These are phyloP conservation scores for Periophthalmus modestus DNA, from an alignment of 2,113 vertebrate genomes.

Conservation along the genomic window DNA sequence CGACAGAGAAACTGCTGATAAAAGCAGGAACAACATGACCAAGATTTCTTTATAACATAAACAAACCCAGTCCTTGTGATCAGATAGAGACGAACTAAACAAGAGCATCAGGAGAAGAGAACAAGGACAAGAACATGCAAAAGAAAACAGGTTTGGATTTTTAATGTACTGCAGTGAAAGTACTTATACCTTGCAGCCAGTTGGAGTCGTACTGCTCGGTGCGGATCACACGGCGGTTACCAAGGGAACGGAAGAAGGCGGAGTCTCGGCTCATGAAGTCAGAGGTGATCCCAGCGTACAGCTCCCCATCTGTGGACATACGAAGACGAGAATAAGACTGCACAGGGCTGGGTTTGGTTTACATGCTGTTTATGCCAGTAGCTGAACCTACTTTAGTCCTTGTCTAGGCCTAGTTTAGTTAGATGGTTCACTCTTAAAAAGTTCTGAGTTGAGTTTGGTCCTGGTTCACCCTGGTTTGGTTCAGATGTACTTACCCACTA, in stretches of 20 bases:
- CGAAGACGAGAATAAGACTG: background rate
- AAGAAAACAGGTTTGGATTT: background rate
- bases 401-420: background rate
- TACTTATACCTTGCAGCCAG: slow-evolving; percentile 80
- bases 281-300: slow-evolving; percentile 82
- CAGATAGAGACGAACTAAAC: slow-evolving; percentile 13
- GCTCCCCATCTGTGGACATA: slow-evolving; percentile 71
- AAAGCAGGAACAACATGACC: slow-evolving; percentile 14
- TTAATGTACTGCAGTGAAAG: background rate
- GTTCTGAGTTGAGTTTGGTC: background rate
- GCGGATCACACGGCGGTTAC: slow-evolving; percentile 77
- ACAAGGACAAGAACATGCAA: background rate
- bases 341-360: background rate
- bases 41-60: slow-evolving; percentile 30
- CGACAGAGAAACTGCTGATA: slow-evolving; percentile 45
- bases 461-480: background rate
- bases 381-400: background rate
- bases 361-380: background rate
- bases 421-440: background rate
- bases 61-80: slow-evolving; percentile 14
- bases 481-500: slow-evolving; percentile 67
- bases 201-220: slow-evolving; percentile 82
- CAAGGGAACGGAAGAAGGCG: slow-evolving; percentile 81
- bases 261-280: slow-evolving; percentile 83
- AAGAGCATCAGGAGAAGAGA: background rate